Evolutionary conservation across 2,113 vertebrate genomes (phyloP).

Genomic region (Pica pica): DNA sequence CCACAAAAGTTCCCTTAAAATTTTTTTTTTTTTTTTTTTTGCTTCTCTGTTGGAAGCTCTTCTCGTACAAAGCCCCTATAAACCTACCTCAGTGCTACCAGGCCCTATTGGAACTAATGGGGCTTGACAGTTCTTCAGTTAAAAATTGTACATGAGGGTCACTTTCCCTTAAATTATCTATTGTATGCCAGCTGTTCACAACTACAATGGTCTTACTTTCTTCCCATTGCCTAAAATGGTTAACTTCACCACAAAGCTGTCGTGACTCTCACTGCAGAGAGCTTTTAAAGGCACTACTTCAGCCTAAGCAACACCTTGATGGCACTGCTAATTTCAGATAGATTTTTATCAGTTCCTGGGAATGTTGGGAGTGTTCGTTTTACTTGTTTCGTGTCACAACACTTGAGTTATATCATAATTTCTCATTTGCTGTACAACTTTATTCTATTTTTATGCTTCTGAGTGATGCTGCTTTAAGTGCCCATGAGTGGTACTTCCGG

Average conservation of each 20-base stretch:
- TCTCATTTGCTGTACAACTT: constrained; percentile 74
- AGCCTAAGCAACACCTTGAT: constrained; percentile 57
- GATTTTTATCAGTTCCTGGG: constrained; percentile 16
- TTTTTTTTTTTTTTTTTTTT: not conserved
- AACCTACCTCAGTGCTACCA: constrained; percentile 62
- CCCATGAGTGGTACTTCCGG: constrained; percentile 79
- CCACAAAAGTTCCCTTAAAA: constrained; percentile 48
- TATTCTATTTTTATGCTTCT: constrained; percentile 79
- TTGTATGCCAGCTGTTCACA: constrained; percentile 81
- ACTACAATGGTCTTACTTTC: constrained; percentile 67
- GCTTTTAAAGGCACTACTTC: not conserved
- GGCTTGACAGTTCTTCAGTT: constrained; percentile 83
- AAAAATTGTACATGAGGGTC: constrained; percentile 85
- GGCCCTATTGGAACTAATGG: constrained; percentile 80
- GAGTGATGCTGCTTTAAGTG: constrained; percentile 76
- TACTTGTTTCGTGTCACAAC: constrained; percentile 39
- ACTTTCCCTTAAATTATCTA: constrained; percentile 84
- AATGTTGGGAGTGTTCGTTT: constrained; percentile 17
- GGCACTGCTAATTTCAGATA: constrained; percentile 9
- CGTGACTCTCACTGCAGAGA: not conserved
- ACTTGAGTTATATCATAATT: constrained; percentile 72
- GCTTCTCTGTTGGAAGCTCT: constrained; percentile 56
- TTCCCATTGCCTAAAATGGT: constrained; percentile 67
- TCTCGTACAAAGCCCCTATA: constrained; percentile 65
- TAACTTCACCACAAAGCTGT: constrained; percentile 51